These are phyloP conservation scores for Ennomos erosarius DNA, from an alignment of 2,888 invertebrate species.

Conservation along the genomic window DNA sequence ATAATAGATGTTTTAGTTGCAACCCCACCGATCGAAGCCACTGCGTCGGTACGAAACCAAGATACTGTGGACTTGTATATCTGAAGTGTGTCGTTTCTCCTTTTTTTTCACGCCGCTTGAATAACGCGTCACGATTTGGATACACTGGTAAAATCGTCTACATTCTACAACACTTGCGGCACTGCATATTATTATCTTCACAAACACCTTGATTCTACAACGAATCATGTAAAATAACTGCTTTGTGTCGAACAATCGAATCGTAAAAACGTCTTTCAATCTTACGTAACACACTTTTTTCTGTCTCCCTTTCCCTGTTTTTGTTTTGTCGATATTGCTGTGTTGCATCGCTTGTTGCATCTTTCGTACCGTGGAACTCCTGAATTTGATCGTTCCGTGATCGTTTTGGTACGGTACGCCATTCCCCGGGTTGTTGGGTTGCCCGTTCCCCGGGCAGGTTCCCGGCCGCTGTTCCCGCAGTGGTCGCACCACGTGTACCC, in stretches of 20 bases:
- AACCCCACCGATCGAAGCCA: conserved; percentile 44
- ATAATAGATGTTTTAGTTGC: conserved; percentile 26
- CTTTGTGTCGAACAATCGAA: conserved; percentile 39
- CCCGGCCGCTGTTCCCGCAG: conserved; percentile 95
- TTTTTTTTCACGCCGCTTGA: conserved; percentile 84
- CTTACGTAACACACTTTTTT: conserved; percentile 25
- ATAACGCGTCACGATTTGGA: conserved; percentile 80
- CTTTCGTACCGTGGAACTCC: too few species aligned
- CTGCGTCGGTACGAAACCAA: conserved; percentile 55
- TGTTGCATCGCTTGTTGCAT: conserved; percentile 22
- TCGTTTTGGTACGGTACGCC: too few species aligned
- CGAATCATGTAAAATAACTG: conserved; percentile 8
- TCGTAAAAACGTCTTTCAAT: conserved; percentile 22
- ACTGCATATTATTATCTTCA: conserved; percentile 57
- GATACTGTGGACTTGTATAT: conserved; percentile 66
- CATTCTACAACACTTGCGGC: conserved; percentile 68
- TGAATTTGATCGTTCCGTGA: too few species aligned
- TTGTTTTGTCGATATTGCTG: conserved; percentile 15
- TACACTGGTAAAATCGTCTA: conserved; percentile 81
- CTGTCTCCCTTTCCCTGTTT: conserved; percentile 17
- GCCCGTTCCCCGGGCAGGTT: conserved; percentile 64
- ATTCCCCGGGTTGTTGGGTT: conserved; percentile 11
- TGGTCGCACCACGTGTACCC: conserved; percentile 98
- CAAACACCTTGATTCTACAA: conserved; percentile 46
- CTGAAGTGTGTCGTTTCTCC: conserved; percentile 83